Base-by-base conservation (phyloP, 2,113 vertebrate species). In the Prolemur simus region DNA sequence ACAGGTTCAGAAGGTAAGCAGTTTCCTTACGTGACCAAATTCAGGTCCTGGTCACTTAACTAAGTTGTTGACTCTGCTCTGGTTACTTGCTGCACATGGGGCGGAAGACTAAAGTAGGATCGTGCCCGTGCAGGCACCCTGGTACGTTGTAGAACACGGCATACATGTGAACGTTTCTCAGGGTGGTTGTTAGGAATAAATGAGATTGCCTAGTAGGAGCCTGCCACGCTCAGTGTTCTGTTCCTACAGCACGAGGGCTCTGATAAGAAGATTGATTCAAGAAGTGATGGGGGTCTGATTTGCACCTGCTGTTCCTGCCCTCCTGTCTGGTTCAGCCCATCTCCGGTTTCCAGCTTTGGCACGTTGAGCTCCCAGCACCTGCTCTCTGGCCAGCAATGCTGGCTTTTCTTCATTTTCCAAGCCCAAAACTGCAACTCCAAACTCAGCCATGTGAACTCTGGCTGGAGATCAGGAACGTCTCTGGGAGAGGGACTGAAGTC, bases 341-440 rank as follows among this genome's bases (percentile, higher is more conserved):
- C 45, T 87, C 60, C 11, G 15, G 27, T 23, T 88, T 71, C 39
- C 42, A 85, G 58, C 4, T 49, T 4, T 21, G 66, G 12, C 32
- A 21, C 29, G 10, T 21, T 8, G 7, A 6, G 17, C 25, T 91
- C 82, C 86, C 37, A 12, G 3, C 14, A 20, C 78, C 54, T 42
- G 3, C 64, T 71, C 21, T 88, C 25, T 71, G 84, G 49, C 12
- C 56, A 64, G 27, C 39, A 2, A 17, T 1, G 6, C 0, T 52
- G 71, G 13, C 52, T 91, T 97, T 66, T 77, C 32, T 71, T 77
- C 60, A 77, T 78, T 23, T 78, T 47, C 66, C 32, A 74, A 34
- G 15, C 32, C 66, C 45, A 34, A 17, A 54, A 13, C n/a, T 29
- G 66, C 27, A 39, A 86, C 32, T 6, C 56, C 29, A 89, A 66